Evolutionary conservation across 2,888 invertebrate genomes (phyloP).

Genomic region (Drosophila phalerata): DNA sequence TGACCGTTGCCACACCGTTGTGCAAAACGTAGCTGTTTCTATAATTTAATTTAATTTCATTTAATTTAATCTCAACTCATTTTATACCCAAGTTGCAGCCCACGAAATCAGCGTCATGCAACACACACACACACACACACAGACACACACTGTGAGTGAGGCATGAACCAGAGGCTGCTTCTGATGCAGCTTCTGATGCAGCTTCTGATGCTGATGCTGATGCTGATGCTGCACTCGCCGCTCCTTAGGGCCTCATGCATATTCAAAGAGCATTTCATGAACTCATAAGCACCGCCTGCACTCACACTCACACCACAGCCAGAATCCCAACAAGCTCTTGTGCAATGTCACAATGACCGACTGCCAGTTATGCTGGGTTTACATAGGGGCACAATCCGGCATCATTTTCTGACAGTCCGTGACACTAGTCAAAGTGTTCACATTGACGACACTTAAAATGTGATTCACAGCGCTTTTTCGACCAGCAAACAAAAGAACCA

Average conservation of each 20-base stretch:
- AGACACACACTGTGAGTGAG: background rate
- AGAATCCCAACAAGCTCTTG: slow-evolving; percentile 12
- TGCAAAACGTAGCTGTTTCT: slow-evolving; percentile 22
- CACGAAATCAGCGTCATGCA: slow-evolving; percentile 56
- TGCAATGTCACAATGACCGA: slow-evolving; percentile 9
- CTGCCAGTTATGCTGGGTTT: too few species aligned
- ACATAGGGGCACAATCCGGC: too few species aligned
- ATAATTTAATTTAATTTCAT: slow-evolving; percentile 69
- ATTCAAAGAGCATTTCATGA: slow-evolving; percentile 77
- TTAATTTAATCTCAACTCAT: slow-evolving; percentile 68
- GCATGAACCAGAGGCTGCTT: slow-evolving; percentile 8
- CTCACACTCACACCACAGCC: slow-evolving; percentile 45
- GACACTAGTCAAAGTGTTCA: too few species aligned
- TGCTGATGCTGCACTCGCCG: slow-evolving; percentile 59
- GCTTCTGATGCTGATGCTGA: background rate
- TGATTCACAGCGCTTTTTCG: too few species aligned
- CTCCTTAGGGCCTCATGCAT: slow-evolving; percentile 77
- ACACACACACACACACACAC: slow-evolving; percentile 25
- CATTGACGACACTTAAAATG: too few species aligned
- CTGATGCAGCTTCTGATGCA: background rate
- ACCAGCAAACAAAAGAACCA: too few species aligned
- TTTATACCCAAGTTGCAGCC: slow-evolving; percentile 33
- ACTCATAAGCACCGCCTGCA: slow-evolving; percentile 73
- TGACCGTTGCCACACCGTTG: slow-evolving; percentile 16
- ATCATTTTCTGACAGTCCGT: too few species aligned